Evolutionary conservation across 2,113 vertebrate genomes (phyloP).

Genomic region (Myrmecophaga tridactyla): DNA sequence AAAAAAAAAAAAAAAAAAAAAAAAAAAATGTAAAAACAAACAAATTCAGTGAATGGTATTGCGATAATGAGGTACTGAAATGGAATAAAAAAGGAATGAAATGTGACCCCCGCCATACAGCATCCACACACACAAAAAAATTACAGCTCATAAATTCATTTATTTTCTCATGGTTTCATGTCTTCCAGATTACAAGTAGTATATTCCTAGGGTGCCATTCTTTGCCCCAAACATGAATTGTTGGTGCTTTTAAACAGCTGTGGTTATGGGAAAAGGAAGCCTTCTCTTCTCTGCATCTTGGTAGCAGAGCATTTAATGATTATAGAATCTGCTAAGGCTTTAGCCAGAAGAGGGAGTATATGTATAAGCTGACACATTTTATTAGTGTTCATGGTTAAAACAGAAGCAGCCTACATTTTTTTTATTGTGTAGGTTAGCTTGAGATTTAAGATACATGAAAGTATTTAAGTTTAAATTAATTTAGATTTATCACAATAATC

Average conservation of each 20-base stretch:
- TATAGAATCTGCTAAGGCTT: background rate
- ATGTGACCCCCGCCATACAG: too few species aligned
- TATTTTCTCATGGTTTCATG: background rate
- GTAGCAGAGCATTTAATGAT: background rate
- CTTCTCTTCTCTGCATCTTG: background rate
- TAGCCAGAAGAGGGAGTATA: background rate
- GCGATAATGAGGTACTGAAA: too few species aligned
- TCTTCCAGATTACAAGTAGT: background rate
- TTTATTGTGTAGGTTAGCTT: background rate
- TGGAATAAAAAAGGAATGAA: too few species aligned
- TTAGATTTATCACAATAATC: too few species aligned
- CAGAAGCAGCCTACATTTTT: slow-evolving; percentile 23
- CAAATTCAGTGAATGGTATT: too few species aligned
- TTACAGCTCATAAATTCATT: background rate
- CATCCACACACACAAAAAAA: too few species aligned
- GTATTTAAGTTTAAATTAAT: too few species aligned
- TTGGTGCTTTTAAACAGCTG: background rate
- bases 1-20: too few species aligned
- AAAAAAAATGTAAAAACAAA: too few species aligned
- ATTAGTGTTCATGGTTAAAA: background rate
- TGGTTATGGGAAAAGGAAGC: background rate
- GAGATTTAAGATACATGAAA: background rate
- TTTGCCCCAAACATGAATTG: background rate
- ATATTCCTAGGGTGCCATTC: background rate
- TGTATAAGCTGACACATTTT: background rate